A percentile compares a stretch with the other conserved stretches of the same genome.
These are phyloP conservation scores for Himalopsyche tibetana DNA, from an alignment of 2,888 invertebrate genomes.

Conservation along the genomic window DNA sequence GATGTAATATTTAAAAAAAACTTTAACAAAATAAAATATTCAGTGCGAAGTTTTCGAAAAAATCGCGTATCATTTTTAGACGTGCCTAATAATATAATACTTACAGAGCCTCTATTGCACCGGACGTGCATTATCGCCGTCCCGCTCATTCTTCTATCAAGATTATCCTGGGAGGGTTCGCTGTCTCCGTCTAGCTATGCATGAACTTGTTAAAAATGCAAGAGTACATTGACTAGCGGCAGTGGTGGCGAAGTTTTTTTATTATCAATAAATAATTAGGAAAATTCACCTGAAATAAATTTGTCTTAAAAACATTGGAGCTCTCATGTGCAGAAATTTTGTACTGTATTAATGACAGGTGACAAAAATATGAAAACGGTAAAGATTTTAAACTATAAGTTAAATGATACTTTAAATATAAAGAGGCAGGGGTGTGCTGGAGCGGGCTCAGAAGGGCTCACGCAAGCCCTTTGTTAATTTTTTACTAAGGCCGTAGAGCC, in stretches of 20 bases:
- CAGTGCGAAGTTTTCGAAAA: not conserved
- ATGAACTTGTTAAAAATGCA: conserved; percentile 57
- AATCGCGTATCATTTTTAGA: not conserved
- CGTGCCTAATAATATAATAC: conserved; percentile 43
- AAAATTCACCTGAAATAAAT: no score
- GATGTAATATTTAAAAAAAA: no score
- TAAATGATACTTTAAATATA: no score
- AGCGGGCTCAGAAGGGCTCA: no score
- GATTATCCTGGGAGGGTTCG: conserved; percentile 70
- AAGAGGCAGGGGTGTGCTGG: no score
- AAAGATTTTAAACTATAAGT: no score
- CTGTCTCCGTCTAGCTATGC: conserved; percentile 46
- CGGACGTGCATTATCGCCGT: conserved; percentile 71
- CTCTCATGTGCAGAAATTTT: no score
- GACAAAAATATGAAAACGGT: no score
- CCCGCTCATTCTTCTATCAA: conserved; percentile 67
- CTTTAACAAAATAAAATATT: not conserved
- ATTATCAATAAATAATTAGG: not conserved
- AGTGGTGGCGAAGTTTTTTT: conserved; percentile 43
- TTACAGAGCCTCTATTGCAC: conserved; percentile 44
- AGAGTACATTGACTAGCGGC: conserved; percentile 55
- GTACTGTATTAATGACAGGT: no score
- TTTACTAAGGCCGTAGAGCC: no score
- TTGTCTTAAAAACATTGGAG: no score
- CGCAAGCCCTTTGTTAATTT: no score